Conservation (phyloP, 1,140 invertebrate species). For the Nasonia longicornis region DNA sequence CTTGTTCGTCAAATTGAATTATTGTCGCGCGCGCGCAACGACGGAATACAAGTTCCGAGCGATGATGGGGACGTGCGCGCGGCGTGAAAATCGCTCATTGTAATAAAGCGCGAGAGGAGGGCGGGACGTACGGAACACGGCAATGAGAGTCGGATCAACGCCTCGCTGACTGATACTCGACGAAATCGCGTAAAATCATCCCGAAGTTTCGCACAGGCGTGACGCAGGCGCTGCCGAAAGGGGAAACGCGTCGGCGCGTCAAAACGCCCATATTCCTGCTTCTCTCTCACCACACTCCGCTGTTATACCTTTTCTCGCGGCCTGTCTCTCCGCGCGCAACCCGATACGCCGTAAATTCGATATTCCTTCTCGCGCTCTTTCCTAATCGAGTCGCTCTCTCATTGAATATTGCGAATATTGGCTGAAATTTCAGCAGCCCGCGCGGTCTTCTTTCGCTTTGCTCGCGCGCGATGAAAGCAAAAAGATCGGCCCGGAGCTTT, state of each 20-base stretch:
- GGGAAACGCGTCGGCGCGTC: slow-evolving; percentile 57
- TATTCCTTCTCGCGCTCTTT: slow-evolving; percentile 57
- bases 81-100: neutral
- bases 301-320: slow-evolving; percentile 31
- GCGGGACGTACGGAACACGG: slow-evolving; percentile 11
- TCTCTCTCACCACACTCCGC: slow-evolving; percentile 49
- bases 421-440: slow-evolving; percentile 62
- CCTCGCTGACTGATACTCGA: slow-evolving; percentile 9
- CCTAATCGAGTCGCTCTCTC: slow-evolving; percentile 26
- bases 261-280: slow-evolving; percentile 52
- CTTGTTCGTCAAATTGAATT: slow-evolving; percentile 21
- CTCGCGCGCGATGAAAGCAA: neutral
- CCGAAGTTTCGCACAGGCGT: neutral
- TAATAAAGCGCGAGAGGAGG: neutral
- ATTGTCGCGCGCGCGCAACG: neutral
- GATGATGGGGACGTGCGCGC: neutral
- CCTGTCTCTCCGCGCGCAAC: slow-evolving; percentile 52
- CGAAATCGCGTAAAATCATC: neutral
- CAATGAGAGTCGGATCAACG: slow-evolving; percentile 20
- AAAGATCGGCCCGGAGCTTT: neutral
- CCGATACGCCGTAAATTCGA: slow-evolving; percentile 65
- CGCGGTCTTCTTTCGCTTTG: neutral
- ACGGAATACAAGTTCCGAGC: neutral
- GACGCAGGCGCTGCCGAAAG: neutral
- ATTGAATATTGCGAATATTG: slow-evolving; percentile 44